These are phyloP conservation scores for Sigmodon hispidus DNA, from an alignment of 2,113 vertebrate genomes.

Conservation along the genomic window DNA sequence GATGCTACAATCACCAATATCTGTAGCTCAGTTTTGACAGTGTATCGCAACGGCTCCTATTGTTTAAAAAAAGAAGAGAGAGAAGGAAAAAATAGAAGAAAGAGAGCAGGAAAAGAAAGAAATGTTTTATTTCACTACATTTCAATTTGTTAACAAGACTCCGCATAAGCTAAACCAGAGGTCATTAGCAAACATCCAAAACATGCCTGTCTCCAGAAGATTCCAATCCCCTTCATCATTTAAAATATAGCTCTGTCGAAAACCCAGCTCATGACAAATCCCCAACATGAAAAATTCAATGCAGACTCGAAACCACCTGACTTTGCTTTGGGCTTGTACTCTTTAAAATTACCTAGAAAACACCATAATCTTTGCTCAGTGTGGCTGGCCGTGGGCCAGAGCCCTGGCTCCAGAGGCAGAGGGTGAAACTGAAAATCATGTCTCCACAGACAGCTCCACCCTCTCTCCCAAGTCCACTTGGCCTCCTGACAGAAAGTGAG, in stretches of 20 bases:
- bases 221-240: conserved; percentile 77
- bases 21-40: conserved; percentile 75
- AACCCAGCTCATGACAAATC: conserved; percentile 83
- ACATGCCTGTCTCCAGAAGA: conserved; percentile 72
- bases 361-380: conserved; percentile 85
- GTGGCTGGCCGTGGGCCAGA: conserved; percentile 87
- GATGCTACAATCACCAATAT: conserved; percentile 75
- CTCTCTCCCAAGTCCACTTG: conserved; percentile 88
- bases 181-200: conserved; percentile 77
- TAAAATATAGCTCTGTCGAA: conserved; percentile 76
- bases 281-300: conserved; percentile 81
- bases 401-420: conserved; percentile 92
- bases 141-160: conserved; percentile 71
- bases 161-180: conserved; percentile 78
- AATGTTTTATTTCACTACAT: conserved; percentile 74
- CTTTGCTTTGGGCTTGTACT: conserved; percentile 84
- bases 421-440: conserved; percentile 89
- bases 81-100: conserved; percentile 25
- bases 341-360: conserved; percentile 88
- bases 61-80: conserved; percentile 69
- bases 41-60: conserved; percentile 62
- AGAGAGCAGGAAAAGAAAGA: conserved; percentile 51
- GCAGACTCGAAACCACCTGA: conserved; percentile 86
- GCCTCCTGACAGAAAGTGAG: conserved; percentile 87
- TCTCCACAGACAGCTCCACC: conserved; percentile 89